Conservation (phyloP, 2,797 vertebrate genomes). For the Vultur gryphus region DNA sequence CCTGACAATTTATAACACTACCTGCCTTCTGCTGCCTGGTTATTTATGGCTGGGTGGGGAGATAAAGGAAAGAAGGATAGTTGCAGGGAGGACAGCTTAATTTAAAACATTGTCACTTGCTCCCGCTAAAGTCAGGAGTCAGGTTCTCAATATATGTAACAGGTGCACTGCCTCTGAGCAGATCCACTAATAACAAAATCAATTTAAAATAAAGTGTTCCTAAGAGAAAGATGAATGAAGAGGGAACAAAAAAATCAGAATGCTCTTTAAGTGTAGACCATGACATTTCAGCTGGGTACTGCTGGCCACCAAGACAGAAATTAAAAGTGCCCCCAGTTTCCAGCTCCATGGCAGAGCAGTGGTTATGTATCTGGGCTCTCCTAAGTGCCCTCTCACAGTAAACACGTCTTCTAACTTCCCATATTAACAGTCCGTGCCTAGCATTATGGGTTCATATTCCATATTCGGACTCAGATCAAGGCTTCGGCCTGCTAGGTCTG, state of each 20-base stretch:
- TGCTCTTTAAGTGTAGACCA: background rate
- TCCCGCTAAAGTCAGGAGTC: slow-evolving; percentile 27
- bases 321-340: background rate
- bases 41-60: slow-evolving; percentile 62
- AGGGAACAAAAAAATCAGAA: background rate
- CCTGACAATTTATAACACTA: slow-evolving; percentile 62
- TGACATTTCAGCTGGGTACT: background rate
- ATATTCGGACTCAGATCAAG: background rate
- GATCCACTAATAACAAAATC: slow-evolving; percentile 41
- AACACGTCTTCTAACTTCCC: background rate
- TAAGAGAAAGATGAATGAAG: slow-evolving; percentile 31
- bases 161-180: background rate
- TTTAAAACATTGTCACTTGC: slow-evolving; percentile 58
- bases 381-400: background rate
- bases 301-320: background rate
- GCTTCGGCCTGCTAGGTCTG: background rate
- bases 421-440: accelerated
- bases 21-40: slow-evolving; percentile 48
- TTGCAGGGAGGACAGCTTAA: slow-evolving; percentile 48
- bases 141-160: slow-evolving; percentile 42
- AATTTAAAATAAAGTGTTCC: slow-evolving; percentile 12
- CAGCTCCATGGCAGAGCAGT: background rate
- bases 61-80: slow-evolving; percentile 58
- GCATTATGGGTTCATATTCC: background rate
- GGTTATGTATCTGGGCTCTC: background rate